Base-by-base conservation (phyloP, 2,888 invertebrate genomes). In the Synanthedon andrenaeformis region DNA sequence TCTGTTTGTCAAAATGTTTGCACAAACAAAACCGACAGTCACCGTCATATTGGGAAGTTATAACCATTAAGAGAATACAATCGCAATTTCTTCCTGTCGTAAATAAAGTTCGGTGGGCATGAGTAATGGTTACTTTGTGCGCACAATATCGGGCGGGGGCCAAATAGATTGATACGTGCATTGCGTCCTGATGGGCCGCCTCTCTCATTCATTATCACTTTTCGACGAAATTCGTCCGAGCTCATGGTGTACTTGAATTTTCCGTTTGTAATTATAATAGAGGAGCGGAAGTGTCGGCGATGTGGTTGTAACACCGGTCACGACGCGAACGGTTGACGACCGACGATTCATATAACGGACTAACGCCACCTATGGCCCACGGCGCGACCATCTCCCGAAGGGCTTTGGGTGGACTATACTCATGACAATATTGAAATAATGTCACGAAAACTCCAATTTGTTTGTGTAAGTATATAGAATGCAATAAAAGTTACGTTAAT, bases 41-140 rank as follows among this genome's bases (percentile, higher is more conserved):
- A 65, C 62, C 69, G 59, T 67, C 70, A 66, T 77, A 76, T 79
- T 77, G 67, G 80, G 79, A 81, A 79, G 81, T 83, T 83, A 82
- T 80, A 80, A 76, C 80, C 79, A 82, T 82, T 79, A 76, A 70
- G 65, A 76, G 80, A 79, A 82, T 76, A 84, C 83, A 83, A 85
- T 86, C 69, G 81, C 83, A 81, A 83, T 83, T 82, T 83, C 84
- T 83, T 86, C 85, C 85, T 85, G 86, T 82, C 83, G 74, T 84
- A 83, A 82, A 85, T 82, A 82, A 77, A 77, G 75, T 80, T 81
- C 72, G 75, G 78, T 70, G 68, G 71, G 74, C 68, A 82, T 84
- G 84, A 83, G 81, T 84, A 84, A 84, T 83, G 73, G 72, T 79
- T 74, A 78, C 81, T 80, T 82, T 81, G 80, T 83, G 82, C 77